A percentile compares a stretch with the other conserved stretches of the same genome.
These are phyloP conservation scores for Porites cylindrica DNA, from an alignment of 92 coral and sea anemone species.

Conservation along the genomic window DNA sequence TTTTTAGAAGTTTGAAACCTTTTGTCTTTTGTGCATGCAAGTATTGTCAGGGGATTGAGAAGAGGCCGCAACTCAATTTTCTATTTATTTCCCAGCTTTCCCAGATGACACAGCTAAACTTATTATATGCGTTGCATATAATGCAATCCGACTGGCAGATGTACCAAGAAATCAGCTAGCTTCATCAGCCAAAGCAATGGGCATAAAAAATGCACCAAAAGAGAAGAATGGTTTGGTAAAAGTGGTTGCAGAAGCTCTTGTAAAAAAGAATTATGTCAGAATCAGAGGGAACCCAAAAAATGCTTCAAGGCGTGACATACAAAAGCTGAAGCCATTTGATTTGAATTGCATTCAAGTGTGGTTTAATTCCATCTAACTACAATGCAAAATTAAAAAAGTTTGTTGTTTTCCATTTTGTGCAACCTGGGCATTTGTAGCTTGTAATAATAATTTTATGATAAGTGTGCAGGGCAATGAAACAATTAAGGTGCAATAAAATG, in stretches of 20 bases:
- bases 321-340: not conserved
- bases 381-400: not conserved
- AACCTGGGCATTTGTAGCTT: no score
- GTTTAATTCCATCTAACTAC: not conserved
- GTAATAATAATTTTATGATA: no score
- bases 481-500: no score
- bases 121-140: not conserved
- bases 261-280: not conserved
- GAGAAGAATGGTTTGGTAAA: conserved; percentile 1
- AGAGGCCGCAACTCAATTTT: no score
- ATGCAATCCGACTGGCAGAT: not conserved
- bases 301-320: not conserved
- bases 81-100: not conserved
- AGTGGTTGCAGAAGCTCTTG: not conserved
- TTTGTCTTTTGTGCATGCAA: no score
- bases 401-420: no score
- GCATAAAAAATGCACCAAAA: not conserved
- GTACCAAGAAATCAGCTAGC: not conserved
- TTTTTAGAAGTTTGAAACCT: no score
- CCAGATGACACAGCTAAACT: not conserved
- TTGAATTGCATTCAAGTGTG: not conserved
- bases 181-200: not conserved
- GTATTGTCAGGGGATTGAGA: no score
- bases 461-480: no score
- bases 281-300: not conserved